Evolutionary conservation across 92 coral and sea anemone genomes (phyloP), one percentile per base, ranked within the genome.

Genomic region (Phymanthus crucifer): DNA sequence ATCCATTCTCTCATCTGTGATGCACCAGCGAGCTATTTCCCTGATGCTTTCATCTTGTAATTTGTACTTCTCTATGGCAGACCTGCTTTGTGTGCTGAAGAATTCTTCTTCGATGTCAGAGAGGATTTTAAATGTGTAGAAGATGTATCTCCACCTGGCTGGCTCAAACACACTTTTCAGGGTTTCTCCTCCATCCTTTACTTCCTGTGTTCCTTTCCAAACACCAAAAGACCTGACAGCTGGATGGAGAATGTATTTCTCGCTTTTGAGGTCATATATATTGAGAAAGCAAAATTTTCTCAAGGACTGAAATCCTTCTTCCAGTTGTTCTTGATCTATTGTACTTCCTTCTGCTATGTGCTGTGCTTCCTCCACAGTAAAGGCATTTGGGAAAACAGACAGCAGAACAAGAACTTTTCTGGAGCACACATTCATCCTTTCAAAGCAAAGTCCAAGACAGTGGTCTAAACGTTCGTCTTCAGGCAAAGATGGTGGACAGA

Each of bases 21-120:
- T 33, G 70, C 91, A 13, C 76, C 68, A 68, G 10, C 73, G 73
- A 45, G 80, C 70, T 17, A 88, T 70, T 78, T 91, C 84, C 57
- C 65, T 82, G 54, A 91, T 79, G 81, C 85, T 91, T 8, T 72
- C 81, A 26, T 75, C 86, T 66, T 91, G 92, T 7, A 50, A 34
- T 26, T 71, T 79, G 86, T 72, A 91, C 23, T 23, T 72, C 17
- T 52, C 43, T 7, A 91, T 70, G 40, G 94, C 90, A 17, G 68
- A 32, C 45, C 35, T 66, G 45, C 78, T 73, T 16, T 75, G 46
- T 16, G 77, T 71, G 75, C 87, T 87, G 46, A 84, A 70, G 72
- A 90, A 90, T 1, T 40, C 38, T 4, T 69, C 33, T 56, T 83
- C 84, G 10, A 81, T 38, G 13, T 79, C 48, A 17, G 40, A 26